Conservation (phyloP, 2,888 invertebrate species). For the Gymnosoma rotundatum region DNA sequence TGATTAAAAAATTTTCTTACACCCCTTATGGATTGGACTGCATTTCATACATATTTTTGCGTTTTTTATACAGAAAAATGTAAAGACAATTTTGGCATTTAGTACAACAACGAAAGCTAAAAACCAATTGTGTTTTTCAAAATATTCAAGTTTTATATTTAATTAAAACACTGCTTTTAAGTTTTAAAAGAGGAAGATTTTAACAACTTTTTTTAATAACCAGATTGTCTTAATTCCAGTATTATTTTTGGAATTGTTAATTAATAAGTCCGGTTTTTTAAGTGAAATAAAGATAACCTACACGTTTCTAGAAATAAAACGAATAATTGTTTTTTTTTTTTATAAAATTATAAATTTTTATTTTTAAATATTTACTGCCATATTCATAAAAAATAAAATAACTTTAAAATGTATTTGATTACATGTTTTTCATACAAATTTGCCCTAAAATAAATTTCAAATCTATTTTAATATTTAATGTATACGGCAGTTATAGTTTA, state of each 20-base stretch:
- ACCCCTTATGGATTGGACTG: not conserved
- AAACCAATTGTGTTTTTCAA: slow-evolving; percentile 22
- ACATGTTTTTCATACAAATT: no score
- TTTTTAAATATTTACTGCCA: no score
- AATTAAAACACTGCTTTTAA: slow-evolving; percentile 18
- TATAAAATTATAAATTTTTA: not conserved
- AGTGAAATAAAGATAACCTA: slow-evolving; percentile 11
- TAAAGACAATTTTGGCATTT: slow-evolving; percentile 13
- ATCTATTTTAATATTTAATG: no score
- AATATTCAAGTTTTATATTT: not conserved
- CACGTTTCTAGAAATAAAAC: slow-evolving; percentile 39
- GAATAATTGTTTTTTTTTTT: slow-evolving; percentile 28
- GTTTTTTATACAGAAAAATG: not conserved
- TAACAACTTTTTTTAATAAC: slow-evolving; percentile 25
- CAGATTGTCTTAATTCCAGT: slow-evolving; percentile 31
- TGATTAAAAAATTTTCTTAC: not conserved
- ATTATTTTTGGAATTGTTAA: slow-evolving; percentile 22
- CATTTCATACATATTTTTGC: not conserved
- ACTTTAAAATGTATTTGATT: no score
- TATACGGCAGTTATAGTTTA: no score
- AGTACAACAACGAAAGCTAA: not conserved
- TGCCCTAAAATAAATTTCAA: no score
- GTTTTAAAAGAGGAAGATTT: slow-evolving; percentile 23
- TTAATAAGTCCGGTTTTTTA: slow-evolving; percentile 40
- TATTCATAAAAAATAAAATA: no score